Conservation (phyloP, 2,797 vertebrate species). For the Pipistrellus kuhlii region DNA sequence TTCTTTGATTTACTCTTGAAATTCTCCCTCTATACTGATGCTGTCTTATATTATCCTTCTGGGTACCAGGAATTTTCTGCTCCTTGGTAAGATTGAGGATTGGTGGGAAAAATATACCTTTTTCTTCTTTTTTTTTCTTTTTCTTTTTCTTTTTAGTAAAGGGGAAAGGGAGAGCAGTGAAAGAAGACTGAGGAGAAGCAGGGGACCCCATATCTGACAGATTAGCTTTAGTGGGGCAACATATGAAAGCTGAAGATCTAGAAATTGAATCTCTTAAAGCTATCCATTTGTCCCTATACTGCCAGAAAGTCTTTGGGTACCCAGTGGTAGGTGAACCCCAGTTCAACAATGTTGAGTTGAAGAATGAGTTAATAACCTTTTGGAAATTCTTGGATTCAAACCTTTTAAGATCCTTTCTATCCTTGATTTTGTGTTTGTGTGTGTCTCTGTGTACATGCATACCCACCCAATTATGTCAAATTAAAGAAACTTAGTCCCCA, state of each 20-base stretch:
- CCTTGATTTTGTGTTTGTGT: not conserved
- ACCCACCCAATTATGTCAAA: not conserved
- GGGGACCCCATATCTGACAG: not conserved
- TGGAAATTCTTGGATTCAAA: conserved; percentile 65
- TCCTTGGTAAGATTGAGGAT: conserved; percentile 8
- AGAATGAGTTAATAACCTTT: conserved; percentile 71
- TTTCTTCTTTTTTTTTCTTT: not conserved
- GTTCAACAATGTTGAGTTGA: conserved; percentile 38
- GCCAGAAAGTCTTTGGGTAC: conserved; percentile 23
- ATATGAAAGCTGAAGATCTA: not conserved
- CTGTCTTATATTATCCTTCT: conserved; percentile 32
- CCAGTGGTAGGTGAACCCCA: not conserved
- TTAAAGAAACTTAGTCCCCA: conserved; percentile 17
- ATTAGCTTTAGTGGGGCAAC: not conserved
- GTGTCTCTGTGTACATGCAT: not conserved
- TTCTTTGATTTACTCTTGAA: conserved; percentile 20
- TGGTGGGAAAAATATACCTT: not conserved
- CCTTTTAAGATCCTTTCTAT: conserved; percentile 64
- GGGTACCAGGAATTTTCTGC: not conserved
- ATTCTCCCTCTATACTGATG: not conserved
- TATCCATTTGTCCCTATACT: not conserved
- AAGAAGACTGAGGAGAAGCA: not conserved
- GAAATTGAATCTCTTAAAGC: conserved; percentile 14
- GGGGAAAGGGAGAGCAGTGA: not conserved
- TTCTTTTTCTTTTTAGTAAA: not conserved